Base-by-base conservation (phyloP, 2,888 invertebrate species). In the Andrena bicolor region DNA sequence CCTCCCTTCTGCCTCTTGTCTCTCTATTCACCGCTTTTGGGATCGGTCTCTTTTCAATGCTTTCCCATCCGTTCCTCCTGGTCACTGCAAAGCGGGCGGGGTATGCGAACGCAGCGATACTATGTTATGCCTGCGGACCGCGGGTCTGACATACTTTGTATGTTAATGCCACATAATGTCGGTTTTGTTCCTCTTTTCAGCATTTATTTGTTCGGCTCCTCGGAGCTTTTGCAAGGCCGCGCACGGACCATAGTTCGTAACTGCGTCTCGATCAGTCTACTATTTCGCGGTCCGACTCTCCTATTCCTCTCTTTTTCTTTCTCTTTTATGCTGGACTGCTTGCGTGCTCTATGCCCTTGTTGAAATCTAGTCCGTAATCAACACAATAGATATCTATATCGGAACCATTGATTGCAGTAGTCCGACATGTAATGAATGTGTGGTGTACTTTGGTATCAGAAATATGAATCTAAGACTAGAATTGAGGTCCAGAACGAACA, bases 121-220 rank as follows among this genome's bases (percentile, higher is more conserved):
- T 93, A 93, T 91, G 93, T 92, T 93, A 93, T 92, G 92, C 92
- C 91, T 89, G 82, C 86, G 89, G 90, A 90, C 90, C 90, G 90
- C 88, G 90, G 89, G 90, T 92, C 93, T 93, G 93, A 94, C 93
- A 94, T 94, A 94, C 93, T 94, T 94, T 93, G 93, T 94, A 93
- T 93, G 94, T 93, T 93, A 94, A 94, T 94, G 93, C 93, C 92
- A 92, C 92, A 93, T 94, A 93, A 94, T 93, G 93, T 93, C 92
- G 93, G 91, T 93, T 92, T 93, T 93, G 92, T 92, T 93, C 91
- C 91, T 93, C 91, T 93, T 93, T 93, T 92, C 92, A 91, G 88
- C 92, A 91, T 93, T 93, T 93, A 93, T 93, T 92, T 92, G 91
- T 91, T 92, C 91, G 88, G 88, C 89, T 88, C 89, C 87, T 88